These are phyloP conservation scores for Akabosia matsudoensis DNA, from an alignment of 1,140 invertebrate genomes.

Conservation along the genomic window DNA sequence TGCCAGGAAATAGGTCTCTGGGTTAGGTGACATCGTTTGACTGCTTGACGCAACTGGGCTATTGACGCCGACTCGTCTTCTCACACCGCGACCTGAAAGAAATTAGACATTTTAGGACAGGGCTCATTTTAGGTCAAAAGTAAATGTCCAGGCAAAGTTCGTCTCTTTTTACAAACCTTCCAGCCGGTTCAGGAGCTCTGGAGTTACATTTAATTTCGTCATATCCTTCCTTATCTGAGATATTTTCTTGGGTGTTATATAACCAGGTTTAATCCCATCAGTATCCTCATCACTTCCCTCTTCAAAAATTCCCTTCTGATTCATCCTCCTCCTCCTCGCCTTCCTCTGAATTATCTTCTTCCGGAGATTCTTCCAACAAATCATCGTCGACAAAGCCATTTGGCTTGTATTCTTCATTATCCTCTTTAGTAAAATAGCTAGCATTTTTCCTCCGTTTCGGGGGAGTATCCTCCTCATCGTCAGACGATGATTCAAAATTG, in stretches of 20 bases:
- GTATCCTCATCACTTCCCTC: neutral
- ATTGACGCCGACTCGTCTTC: neutral
- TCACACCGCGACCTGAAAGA: neutral
- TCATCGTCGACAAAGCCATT: neutral
- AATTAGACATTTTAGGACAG: neutral
- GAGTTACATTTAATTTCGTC: neutral
- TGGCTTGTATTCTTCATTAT: neutral
- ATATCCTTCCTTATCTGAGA: neutral
- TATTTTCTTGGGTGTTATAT: neutral
- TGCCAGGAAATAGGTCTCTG: constrained; percentile 33
- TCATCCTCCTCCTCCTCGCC: neutral
- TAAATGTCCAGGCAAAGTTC: too few relatives aligned
- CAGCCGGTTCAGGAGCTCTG: neutral
- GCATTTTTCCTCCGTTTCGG: neutral
- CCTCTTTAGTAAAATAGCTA: constrained; percentile 8
- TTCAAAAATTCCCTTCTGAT: neutral
- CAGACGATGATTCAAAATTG: neutral
- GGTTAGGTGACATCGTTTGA: constrained; percentile 25
- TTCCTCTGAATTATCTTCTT: neutral
- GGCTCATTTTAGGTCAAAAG: too few relatives aligned
- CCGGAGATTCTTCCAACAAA: neutral
- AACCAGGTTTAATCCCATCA: neutral
- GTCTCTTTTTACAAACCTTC: neutral
- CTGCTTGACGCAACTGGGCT: neutral
- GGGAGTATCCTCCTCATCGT: neutral